Evolutionary conservation across 2,888 invertebrate species (phyloP).

Genomic region (Orthosia cruda): DNA sequence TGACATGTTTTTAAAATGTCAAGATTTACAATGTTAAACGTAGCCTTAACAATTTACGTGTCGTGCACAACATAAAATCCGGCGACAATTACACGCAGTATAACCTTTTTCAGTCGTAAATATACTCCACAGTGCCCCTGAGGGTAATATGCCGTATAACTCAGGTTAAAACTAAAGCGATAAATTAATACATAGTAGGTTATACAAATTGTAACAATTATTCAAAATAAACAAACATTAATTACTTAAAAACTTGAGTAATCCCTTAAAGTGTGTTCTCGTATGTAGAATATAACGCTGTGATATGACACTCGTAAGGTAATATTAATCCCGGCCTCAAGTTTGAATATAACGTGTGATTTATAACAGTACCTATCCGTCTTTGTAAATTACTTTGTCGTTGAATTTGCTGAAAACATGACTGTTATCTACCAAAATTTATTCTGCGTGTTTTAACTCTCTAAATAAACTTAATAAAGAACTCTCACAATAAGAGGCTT

Average conservation of each 20-base stretch:
- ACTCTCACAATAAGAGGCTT: too few relatives aligned
- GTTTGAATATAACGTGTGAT: constrained; percentile 55
- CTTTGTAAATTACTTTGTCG: constrained; percentile 38
- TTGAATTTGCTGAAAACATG: constrained; percentile 26
- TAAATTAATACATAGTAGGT: constrained; percentile 40
- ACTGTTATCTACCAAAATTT: neutral
- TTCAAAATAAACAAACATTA: constrained; percentile 51
- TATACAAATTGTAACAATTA: constrained; percentile 54
- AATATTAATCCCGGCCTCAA: constrained; percentile 62
- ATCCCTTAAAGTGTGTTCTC: constrained; percentile 58
- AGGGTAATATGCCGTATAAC: constrained; percentile 33
- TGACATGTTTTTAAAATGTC: too few relatives aligned
- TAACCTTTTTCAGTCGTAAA: constrained; percentile 53
- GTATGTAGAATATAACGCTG: constrained; percentile 35
- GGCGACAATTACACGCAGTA: constrained; percentile 7
- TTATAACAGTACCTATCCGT: constrained; percentile 38
- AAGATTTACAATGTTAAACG: constrained; percentile 10
- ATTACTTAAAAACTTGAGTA: constrained; percentile 64
- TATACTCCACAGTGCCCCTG: constrained; percentile 16
- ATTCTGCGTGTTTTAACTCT: neutral
- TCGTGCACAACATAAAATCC: constrained; percentile 28
- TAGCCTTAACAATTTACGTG: constrained; percentile 27
- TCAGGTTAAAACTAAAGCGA: constrained; percentile 48
- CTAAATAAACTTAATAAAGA: too few relatives aligned
- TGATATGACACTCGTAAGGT: constrained; percentile 46